These are phyloP conservation scores for Sminthurides aquaticus DNA, from an alignment of 2,888 invertebrate genomes.

Conservation along the genomic window DNA sequence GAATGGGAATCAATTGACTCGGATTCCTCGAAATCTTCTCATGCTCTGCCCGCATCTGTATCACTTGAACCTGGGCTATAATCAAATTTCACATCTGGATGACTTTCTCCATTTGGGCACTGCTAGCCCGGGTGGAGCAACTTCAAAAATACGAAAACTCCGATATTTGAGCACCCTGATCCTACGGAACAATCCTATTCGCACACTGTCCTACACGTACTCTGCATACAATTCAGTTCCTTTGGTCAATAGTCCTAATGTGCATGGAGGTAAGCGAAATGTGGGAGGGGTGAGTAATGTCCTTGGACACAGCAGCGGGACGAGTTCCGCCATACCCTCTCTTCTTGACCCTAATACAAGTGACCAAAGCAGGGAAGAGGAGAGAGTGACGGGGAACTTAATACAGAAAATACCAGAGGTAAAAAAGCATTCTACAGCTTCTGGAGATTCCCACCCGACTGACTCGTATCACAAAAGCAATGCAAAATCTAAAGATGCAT, in stretches of 20 bases:
- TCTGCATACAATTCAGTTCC: constrained; percentile 17
- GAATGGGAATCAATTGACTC: constrained; percentile 65
- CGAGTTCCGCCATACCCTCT: neutral
- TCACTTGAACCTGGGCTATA: constrained; percentile 84
- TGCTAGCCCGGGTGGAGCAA: neutral
- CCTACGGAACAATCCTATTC: constrained; percentile 74
- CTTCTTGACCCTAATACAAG: neutral
- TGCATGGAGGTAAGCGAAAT: neutral
- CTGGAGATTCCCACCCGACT: neutral
- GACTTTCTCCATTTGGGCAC: constrained; percentile 54
- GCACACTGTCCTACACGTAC: constrained; percentile 52
- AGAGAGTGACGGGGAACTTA: neutral
- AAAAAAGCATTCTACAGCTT: neutral
- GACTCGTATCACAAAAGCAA: neutral
- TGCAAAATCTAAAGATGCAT: neutral
- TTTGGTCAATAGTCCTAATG: neutral
- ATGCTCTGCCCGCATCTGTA: constrained; percentile 65
- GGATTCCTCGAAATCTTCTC: constrained; percentile 63
- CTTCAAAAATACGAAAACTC: constrained; percentile 52
- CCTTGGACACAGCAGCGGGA: no score
- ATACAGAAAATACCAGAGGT: constrained; percentile 7
- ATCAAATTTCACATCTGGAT: constrained; percentile 67
- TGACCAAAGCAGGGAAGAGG: neutral
- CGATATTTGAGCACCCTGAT: constrained; percentile 69
- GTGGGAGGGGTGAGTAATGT: no score